Evolutionary conservation across 2,113 vertebrate genomes (phyloP).

Genomic region (Gracilinanus agilis): DNA sequence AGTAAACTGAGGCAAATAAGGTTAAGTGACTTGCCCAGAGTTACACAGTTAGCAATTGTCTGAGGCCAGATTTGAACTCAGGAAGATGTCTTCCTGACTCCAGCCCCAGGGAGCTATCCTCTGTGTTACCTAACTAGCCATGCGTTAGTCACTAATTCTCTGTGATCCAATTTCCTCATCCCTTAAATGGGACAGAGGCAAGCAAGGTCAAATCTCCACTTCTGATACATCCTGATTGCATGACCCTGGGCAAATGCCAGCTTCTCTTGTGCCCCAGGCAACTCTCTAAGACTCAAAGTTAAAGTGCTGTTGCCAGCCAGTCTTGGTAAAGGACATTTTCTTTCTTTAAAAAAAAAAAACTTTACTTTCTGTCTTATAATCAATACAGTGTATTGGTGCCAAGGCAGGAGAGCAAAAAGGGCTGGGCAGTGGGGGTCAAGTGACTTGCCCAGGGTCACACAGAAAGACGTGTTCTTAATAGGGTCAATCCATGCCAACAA

Average conservation of each 20-base stretch:
- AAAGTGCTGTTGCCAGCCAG: neutral
- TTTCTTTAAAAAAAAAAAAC: too few species aligned
- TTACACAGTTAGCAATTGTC: neutral
- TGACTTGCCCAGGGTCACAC: too few species aligned
- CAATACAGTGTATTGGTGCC: too few species aligned
- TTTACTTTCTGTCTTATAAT: too few species aligned
- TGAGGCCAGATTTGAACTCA: neutral
- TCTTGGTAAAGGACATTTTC: neutral
- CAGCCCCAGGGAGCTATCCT: neutral
- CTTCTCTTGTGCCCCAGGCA: too few species aligned
- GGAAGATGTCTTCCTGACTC: neutral
- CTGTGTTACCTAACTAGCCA: neutral
- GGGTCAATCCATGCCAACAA: neutral
- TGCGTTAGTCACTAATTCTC: neutral
- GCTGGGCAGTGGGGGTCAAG: too few species aligned
- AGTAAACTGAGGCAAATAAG: neutral
- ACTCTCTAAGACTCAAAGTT: neutral
- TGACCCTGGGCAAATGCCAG: neutral
- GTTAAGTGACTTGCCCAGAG: neutral
- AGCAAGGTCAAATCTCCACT: neutral
- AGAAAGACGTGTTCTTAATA: neutral
- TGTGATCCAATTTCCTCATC: neutral
- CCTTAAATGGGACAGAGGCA: neutral
- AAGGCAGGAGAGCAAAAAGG: too few species aligned
- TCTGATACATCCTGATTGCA: neutral